Conservation (phyloP, 2,888 invertebrate genomes). For the Anodontia alba region DNA sequence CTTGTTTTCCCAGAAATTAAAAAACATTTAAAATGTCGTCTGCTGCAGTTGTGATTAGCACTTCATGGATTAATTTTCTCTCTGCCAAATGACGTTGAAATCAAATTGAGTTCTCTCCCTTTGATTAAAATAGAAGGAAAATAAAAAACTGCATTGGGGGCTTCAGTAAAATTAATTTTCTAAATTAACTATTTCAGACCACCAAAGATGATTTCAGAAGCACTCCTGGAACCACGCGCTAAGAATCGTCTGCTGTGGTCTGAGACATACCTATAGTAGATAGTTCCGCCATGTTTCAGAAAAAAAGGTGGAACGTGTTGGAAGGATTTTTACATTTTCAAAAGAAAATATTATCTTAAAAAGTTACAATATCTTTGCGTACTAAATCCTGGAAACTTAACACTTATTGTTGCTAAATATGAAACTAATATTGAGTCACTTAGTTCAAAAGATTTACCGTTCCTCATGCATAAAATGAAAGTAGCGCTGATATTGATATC, state of each 20-base stretch:
- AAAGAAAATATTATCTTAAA: conserved; percentile 14
- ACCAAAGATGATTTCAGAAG: conserved; percentile 3
- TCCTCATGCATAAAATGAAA: conserved; percentile 8
- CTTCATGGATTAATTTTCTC: too few relatives aligned
- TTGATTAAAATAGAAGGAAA: too few relatives aligned
- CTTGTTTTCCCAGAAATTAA: too few relatives aligned
- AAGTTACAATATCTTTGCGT: neutral
- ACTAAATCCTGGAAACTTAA: neutral
- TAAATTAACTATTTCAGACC: too few relatives aligned
- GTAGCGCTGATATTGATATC: neutral
- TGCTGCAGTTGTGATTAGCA: too few relatives aligned
- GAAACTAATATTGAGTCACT: neutral
- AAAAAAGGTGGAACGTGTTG: neutral
- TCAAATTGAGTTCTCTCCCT: too few relatives aligned
- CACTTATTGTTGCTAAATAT: conserved; percentile 19
- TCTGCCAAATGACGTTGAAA: too few relatives aligned
- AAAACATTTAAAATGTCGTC: too few relatives aligned
- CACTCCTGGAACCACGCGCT: neutral
- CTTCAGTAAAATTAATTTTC: too few relatives aligned
- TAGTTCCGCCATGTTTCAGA: neutral
- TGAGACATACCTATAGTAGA: neutral
- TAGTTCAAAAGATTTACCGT: conserved; percentile 2
- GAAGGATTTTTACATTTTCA: neutral
- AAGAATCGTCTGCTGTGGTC: conserved; percentile 15
- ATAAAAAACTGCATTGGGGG: too few relatives aligned